These are phyloP conservation scores for Syngnathus acus DNA, from an alignment of 2,797 vertebrate genomes.

Conservation along the genomic window DNA sequence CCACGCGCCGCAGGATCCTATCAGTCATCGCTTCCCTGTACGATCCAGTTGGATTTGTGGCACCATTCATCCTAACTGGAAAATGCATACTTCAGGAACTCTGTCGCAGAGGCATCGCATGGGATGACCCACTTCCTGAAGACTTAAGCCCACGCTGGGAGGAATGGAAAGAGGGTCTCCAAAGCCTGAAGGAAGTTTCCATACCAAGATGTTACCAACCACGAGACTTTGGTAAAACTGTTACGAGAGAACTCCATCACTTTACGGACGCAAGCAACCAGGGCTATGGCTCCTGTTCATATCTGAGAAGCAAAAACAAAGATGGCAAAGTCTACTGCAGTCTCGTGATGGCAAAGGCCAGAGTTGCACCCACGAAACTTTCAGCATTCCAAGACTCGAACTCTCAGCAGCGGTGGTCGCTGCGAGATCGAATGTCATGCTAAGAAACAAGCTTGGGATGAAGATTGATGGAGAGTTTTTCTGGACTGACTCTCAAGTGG, in stretches of 20 bases:
- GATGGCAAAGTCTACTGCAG: neutral
- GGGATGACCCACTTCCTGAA: neutral
- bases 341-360: conserved; percentile 6
- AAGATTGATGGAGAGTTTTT: neutral
- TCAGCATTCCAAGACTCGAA: neutral
- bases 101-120: neutral
- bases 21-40: too few species aligned
- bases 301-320: conserved; percentile 1
- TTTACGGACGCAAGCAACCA: conserved; percentile 11
- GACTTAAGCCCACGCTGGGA: neutral
- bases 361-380: conserved; percentile 8
- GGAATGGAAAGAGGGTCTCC: neutral
- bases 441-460: neutral
- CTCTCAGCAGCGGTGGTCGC: neutral
- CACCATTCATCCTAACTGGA: neutral
- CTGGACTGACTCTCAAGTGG: neutral
- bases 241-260: neutral
- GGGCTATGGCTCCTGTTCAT: conserved; percentile 9
- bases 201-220: neutral
- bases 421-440: too few species aligned
- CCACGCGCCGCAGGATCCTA: too few species aligned
- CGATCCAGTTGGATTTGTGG: neutral
- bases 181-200: neutral
- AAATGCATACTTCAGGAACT: neutral
- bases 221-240: neutral